A percentile compares a stretch with the other conserved stretches of the same genome.
These are phyloP conservation scores for Chrysaora quinquecirrha DNA, from an alignment of 30 jellyfish, hydroid and myxozoan species.

Conservation along the genomic window DNA sequence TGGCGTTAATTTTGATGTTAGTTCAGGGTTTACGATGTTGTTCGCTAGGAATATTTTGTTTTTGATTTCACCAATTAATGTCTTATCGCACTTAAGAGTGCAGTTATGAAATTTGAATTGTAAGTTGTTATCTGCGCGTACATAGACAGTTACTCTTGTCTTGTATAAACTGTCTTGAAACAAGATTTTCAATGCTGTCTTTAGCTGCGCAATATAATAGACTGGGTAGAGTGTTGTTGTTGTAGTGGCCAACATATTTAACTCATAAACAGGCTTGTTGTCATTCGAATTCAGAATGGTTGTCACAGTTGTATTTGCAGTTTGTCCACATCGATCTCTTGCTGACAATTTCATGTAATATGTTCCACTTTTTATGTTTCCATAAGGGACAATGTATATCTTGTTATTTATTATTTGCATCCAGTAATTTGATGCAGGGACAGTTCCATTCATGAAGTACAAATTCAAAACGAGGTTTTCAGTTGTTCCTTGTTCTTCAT, in stretches of 20 bases:
- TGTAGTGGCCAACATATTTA: conserved; percentile 12
- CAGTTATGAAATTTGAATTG: conserved; percentile 38
- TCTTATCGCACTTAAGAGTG: conserved; percentile 38
- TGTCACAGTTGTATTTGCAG: conserved; percentile 43
- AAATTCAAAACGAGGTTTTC: not conserved
- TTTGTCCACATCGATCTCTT: conserved; percentile 68
- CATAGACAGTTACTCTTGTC: conserved; percentile 11
- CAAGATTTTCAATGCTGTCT: conserved; percentile 24
- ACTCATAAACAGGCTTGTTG: conserved; percentile 7
- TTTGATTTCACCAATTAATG: conserved; percentile 21
- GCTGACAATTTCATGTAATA: conserved; percentile 58
- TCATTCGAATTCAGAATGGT: conserved; percentile 16
- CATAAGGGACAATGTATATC: conserved; percentile 68
- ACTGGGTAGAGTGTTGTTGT: conserved; percentile 13
- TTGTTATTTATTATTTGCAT: conserved; percentile 25
- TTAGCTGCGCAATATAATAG: conserved; percentile 35
- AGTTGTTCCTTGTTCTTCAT: conserved; percentile 55
- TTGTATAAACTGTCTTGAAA: conserved; percentile 4
- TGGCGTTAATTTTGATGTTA: conserved; percentile 28
- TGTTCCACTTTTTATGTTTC: conserved; percentile 37
- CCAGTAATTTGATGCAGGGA: conserved; percentile 54
- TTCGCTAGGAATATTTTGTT: conserved; percentile 33
- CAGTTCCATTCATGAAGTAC: conserved; percentile 38
- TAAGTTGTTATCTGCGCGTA: not conserved
- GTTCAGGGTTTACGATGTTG: conserved; percentile 25